Base-by-base conservation (phyloP, 2,888 invertebrate species). In the Drosophila mulleri region DNA sequence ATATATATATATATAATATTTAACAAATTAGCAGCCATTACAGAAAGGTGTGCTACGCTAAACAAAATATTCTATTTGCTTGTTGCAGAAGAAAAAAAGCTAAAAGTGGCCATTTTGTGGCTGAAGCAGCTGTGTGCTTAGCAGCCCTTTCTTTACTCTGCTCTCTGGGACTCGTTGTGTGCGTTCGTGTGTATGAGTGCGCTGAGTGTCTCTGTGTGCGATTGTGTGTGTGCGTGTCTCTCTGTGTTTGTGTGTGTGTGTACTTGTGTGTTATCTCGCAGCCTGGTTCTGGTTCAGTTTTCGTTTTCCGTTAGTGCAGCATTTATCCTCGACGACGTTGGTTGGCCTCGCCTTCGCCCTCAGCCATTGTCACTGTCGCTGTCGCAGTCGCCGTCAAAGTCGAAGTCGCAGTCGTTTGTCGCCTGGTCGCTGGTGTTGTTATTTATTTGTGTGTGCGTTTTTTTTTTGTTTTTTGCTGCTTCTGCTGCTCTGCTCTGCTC, bases 311-410 rank as follows among this genome's bases (percentile, higher is more conserved):
- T 80, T 79, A 82, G 82, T 81, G 82, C 80, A 81, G 82, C 79
- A 81, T 81, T 83, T 76, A 83, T 85, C 76, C 85, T 85, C 83
- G 75, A 78, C 83, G 76, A 68, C 70, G 81, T 80, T 74, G 82
- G 83, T 86, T 83, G 79, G 69, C 70, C 61, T 68, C 73, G 68
- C 73, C 75, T 75, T 75, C 75, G 68, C 72, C 67, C 72, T 75
- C 72, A 68, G 63, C 63, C 75, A 77, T 74, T 78, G 74, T 78
- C 69, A 70, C 74, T 66, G 70, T 60, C 70, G 65, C 54, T 35
- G 67, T 66, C 45, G 62, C 47, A 52, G 48, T 68, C 50, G 70
- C 16, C 45, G 63, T 65, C 58, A 50, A 59, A 48, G 56, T 72
- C 65, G 63, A 16, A 52, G 64, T 66, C 62, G 56, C 61, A 47